phyloP scores from a whole-genome alignment of 2,797 vertebrate species.

The Zenarchopterus dispar region DNA sequence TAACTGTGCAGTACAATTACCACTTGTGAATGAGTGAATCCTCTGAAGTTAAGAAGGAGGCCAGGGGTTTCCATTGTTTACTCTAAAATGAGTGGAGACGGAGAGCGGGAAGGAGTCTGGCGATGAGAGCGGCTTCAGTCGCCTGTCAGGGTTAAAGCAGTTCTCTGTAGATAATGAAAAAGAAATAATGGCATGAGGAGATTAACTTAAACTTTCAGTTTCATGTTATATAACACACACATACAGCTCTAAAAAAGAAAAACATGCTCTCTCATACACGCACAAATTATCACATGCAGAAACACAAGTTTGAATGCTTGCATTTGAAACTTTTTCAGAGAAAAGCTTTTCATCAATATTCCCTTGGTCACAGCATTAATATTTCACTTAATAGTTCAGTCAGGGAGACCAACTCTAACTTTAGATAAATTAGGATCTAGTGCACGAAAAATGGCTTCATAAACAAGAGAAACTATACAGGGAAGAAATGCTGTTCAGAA shows the following conservation, averaged over 20 bases:
- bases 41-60: constrained; percentile 52
- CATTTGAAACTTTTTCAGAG: constrained; percentile 1
- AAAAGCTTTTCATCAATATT: constrained; percentile 8
- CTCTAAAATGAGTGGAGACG: constrained; percentile 39
- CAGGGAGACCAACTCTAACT: constrained; percentile 2
- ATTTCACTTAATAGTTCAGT: constrained; percentile 18
- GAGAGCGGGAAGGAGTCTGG: constrained; percentile 27
- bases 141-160: constrained; percentile 43
- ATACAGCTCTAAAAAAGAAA: constrained; percentile 11
- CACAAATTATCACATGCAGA: not conserved
- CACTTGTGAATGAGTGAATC: constrained; percentile 59
- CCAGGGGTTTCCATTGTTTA: constrained; percentile 59
- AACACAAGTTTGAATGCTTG: not conserved
- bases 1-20: constrained; percentile 52
- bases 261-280: not conserved
- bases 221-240: constrained; percentile 39
- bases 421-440: too few relatives aligned
- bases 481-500: too few relatives aligned
- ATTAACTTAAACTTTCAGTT: constrained; percentile 27
- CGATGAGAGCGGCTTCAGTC: constrained; percentile 35
- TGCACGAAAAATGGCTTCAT: too few relatives aligned
- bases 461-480: too few relatives aligned
- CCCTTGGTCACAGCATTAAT: constrained; percentile 8
- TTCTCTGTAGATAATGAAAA: constrained; percentile 58
- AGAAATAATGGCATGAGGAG: constrained; percentile 52